Evolutionary conservation across 2,113 vertebrate genomes (phyloP).

Genomic region (Cyanistes caeruleus): DNA sequence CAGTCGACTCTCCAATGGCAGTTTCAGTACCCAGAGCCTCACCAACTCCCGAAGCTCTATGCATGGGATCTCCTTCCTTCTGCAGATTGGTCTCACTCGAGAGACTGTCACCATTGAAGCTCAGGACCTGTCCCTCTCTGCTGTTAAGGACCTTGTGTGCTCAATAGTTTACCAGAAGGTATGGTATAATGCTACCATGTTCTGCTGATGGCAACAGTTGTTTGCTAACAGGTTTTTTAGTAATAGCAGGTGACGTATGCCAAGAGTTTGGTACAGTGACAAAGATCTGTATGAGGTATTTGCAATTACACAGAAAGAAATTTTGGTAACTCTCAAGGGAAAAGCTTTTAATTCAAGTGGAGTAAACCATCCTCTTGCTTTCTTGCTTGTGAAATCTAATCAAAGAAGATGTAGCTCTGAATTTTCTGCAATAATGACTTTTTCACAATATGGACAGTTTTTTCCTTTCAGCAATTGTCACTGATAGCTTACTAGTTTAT

Average conservation of each 20-base stretch:
- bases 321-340: background rate
- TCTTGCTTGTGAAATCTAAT: background rate
- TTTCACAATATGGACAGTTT: background rate
- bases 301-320: background rate
- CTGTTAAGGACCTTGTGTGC: conserved; percentile 95
- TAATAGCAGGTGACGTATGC: background rate
- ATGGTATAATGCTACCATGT: conserved; percentile 26
- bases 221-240: background rate
- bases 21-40: conserved; percentile 88
- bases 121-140: conserved; percentile 90
- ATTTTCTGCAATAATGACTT: background rate
- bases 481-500: background rate
- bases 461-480: background rate
- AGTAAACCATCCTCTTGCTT: background rate
- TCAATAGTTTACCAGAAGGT: conserved; percentile 99
- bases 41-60: conserved; percentile 91
- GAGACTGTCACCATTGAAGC: conserved; percentile 95
- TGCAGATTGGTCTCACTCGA: conserved; percentile 95
- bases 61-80: conserved; percentile 91
- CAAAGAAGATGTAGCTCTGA: background rate
- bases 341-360: background rate
- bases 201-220: background rate
- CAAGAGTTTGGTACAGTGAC: background rate
- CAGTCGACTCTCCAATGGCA: conserved; percentile 93
- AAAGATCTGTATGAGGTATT: background rate